Evolutionary conservation across 2,113 vertebrate species (phyloP).

Genomic region (Natator depressus): DNA sequence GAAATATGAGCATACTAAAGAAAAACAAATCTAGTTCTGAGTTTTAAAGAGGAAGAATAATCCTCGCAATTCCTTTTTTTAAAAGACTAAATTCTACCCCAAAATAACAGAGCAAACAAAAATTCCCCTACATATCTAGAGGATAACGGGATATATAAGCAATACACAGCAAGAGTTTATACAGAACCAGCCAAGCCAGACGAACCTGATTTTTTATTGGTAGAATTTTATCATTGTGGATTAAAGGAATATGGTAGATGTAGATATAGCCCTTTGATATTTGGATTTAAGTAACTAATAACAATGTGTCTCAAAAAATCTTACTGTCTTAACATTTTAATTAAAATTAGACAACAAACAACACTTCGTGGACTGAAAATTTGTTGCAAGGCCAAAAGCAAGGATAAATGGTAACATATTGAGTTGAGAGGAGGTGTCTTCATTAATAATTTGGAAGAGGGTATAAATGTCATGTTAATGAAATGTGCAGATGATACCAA

Average conservation of each 20-base stretch:
- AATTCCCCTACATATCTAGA: not conserved
- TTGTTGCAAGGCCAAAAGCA: not conserved
- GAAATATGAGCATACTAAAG: not conserved
- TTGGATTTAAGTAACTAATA: not conserved
- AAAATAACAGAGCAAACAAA: not conserved
- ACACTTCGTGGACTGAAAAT: not conserved
- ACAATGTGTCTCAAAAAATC: not conserved
- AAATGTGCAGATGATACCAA: not conserved
- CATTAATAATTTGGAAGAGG: not conserved
- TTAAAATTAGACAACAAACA: rapidly evolving
- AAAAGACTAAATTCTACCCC: not conserved
- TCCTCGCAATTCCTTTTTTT: not conserved
- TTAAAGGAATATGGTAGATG: not conserved
- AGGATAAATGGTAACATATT: not conserved
- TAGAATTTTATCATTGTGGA: not conserved
- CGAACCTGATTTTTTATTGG: not conserved
- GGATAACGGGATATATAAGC: not conserved
- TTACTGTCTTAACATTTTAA: not conserved
- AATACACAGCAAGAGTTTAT: not conserved
- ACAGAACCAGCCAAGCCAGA: not conserved
- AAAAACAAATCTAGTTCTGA: not conserved
- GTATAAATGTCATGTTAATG: not conserved
- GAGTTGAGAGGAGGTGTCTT: not conserved
- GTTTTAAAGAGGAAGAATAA: not conserved
- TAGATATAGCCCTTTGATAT: not conserved